These are phyloP conservation scores for Aspidoscelis tigris DNA, from an alignment of 2,113 vertebrate species.

Conservation along the genomic window DNA sequence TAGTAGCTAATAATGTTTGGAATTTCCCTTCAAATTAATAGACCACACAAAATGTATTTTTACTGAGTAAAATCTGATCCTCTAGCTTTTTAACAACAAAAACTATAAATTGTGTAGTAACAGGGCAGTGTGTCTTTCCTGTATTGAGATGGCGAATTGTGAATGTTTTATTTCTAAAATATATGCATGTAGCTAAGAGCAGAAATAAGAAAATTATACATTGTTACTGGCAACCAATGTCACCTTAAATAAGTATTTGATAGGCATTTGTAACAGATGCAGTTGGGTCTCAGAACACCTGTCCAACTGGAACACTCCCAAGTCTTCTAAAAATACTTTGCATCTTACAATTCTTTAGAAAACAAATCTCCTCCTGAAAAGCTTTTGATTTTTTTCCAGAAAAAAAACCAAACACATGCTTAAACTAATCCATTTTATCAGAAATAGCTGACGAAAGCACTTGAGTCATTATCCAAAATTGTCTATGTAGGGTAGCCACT, in stretches of 20 bases:
- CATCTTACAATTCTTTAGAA: not conserved
- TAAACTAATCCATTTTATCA: no score
- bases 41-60: conserved; percentile 67
- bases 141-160: conserved; percentile 59
- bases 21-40: conserved; percentile 61
- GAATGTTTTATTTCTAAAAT: conserved; percentile 47
- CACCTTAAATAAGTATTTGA: conserved; percentile 1
- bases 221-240: not conserved
- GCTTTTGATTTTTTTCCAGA: not conserved
- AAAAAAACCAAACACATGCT: no score
- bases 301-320: not conserved
- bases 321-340: not conserved
- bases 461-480: no score
- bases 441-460: no score
- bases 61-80: conserved; percentile 55
- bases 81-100: conserved; percentile 53
- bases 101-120: conserved; percentile 52
- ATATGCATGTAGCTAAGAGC: conserved; percentile 20
- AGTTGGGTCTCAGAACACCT: not conserved
- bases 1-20: conserved; percentile 68
- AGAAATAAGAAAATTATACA: not conserved
- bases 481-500: no score
- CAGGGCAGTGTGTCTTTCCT: conserved; percentile 49
- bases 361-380: not conserved
- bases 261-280: not conserved